Base-by-base conservation (phyloP, 2,113 vertebrate species). In the Halichoerus grypus region DNA sequence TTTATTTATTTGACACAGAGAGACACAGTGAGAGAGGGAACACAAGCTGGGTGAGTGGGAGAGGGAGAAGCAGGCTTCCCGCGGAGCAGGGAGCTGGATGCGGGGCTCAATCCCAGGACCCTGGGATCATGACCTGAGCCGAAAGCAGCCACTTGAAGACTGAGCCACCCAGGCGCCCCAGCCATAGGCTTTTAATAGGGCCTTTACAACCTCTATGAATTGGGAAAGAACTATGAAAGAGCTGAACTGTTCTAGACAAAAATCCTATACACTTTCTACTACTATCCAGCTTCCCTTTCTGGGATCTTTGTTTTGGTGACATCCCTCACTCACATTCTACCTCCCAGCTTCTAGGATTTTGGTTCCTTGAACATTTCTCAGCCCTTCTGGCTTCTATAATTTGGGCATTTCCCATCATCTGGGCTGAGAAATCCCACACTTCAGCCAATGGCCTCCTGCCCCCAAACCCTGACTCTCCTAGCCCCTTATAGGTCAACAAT, bases 311-410 rank as follows among this genome's bases (percentile, higher is more conserved):
- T 67, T 84, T 96, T 90, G 72, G 55, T 26, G 22, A 72, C 49
- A 95, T 82, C 53, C 51, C 2, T 24, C 11, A 85, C 21, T 92
- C 7, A 24, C 42, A 63, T 87, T 24, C 39, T 39, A 77, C 33
- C 46, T 96, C 39, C 42, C n/a, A 53, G 18, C 49, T 93, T 88
- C 87, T 53, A 77, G 57, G 36, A 85, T 81, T 96, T 91, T 91
- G 57, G 33, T 71, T 80, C 39, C 49, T 53, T 83, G 57, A 79
- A 59, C 6, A 42, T 92, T 55, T 91, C 51, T 89, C 84, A 95
- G 28, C 24, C 84, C 39, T 61, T 16, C 24, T 46, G 21, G 22
- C 31, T 87, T 88, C 39, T 72, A 26, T 55, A 13, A 74, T 55
- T 74, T 61, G 53, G 63, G 33, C 4, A 57, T 61, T 9, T 82